These are phyloP conservation scores for Clarias batrachus DNA, from an alignment of 2,113 vertebrate species.

Conservation along the genomic window DNA sequence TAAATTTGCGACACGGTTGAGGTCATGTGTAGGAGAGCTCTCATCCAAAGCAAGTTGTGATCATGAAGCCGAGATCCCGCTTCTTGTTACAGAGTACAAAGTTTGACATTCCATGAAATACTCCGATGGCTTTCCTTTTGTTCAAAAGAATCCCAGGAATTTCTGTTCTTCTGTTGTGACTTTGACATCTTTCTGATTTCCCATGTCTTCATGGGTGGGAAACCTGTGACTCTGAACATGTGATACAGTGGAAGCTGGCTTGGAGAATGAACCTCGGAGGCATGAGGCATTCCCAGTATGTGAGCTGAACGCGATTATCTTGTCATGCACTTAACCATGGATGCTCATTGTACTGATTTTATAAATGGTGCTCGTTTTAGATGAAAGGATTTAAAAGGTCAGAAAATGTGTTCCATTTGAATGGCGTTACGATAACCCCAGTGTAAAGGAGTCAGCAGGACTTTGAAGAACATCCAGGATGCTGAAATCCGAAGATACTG, in stretches of 20 bases:
- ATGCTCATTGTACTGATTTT: neutral
- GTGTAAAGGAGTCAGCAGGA: neutral
- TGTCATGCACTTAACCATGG: neutral
- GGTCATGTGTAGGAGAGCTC: conserved; percentile 38
- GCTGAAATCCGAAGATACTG: neutral
- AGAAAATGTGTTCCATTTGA: neutral
- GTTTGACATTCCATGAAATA: conserved; percentile 16
- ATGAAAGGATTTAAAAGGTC: neutral
- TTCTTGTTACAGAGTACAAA: conserved; percentile 21
- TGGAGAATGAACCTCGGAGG: conserved; percentile 5
- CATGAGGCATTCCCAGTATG: conserved; percentile 27
- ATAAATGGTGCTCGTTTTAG: neutral
- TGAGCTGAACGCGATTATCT: conserved; percentile 34
- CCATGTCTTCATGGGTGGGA: conserved; percentile 47
- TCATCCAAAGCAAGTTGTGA: conserved; percentile 36
- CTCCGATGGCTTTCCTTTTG: conserved; percentile 51
- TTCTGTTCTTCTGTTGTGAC: conserved; percentile 52
- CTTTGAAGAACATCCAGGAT: neutral
- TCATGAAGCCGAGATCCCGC: conserved; percentile 35
- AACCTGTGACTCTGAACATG: conserved; percentile 41
- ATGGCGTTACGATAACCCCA: neutral
- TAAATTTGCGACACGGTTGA: conserved; percentile 49
- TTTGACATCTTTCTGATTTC: conserved; percentile 47
- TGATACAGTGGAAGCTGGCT: conserved; percentile 35
- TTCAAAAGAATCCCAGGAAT: conserved; percentile 59